Conservation (phyloP, 2,113 vertebrate genomes). For the Polyodon spathula region DNA sequence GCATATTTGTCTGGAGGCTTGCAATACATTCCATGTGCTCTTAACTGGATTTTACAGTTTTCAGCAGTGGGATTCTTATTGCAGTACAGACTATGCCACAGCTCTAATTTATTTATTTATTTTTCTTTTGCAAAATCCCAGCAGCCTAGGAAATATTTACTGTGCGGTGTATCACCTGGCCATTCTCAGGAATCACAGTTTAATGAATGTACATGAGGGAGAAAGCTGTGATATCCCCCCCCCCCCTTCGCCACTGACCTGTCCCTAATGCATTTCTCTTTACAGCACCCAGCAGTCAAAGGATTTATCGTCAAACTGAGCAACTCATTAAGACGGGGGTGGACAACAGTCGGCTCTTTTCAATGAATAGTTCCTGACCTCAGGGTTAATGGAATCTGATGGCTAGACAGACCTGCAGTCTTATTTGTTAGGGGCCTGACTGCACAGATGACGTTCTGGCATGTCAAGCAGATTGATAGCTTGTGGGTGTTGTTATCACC, state of each 20-base stretch:
- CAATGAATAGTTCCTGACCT: slow-evolving; percentile 18
- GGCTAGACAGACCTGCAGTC: slow-evolving; percentile 25
- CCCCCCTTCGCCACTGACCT: background rate
- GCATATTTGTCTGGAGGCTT: background rate
- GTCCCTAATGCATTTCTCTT: slow-evolving; percentile 5
- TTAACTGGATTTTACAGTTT: slow-evolving; percentile 4
- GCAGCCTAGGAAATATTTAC: background rate
- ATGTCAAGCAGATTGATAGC: slow-evolving; percentile 25
- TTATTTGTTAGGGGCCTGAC: slow-evolving; percentile 19
- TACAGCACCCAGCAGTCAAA: background rate
- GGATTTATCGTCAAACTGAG: slow-evolving; percentile 16
- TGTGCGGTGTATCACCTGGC: background rate
- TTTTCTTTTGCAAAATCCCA: background rate
- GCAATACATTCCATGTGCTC: background rate
- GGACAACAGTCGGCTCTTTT: slow-evolving; percentile 2
- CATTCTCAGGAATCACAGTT: background rate
- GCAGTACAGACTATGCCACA: no score
- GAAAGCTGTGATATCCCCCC: slow-evolving; percentile 14
- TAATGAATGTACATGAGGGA: background rate
- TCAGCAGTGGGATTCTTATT: background rate
- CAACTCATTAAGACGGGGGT: slow-evolving; percentile 16
- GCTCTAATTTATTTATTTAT: no score
- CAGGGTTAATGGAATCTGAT: slow-evolving; percentile 28
- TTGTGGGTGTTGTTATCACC: slow-evolving; percentile 15
- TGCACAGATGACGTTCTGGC: background rate